Evolutionary conservation across 1,140 invertebrate genomes (phyloP), one percentile per base, ranked within the genome.

Genomic region (Drosophila serrata): DNA sequence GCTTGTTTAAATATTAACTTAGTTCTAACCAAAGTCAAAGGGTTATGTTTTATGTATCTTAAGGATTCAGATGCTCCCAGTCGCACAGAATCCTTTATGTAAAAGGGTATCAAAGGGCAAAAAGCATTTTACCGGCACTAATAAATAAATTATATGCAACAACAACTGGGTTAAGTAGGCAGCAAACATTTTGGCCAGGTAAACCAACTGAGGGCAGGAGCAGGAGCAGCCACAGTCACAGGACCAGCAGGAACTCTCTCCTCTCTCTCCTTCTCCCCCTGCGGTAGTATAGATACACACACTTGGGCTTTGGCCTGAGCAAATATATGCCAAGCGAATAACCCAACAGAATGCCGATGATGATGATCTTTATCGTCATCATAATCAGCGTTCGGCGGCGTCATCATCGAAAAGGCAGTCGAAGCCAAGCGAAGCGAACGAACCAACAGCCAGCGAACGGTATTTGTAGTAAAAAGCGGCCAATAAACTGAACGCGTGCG

Each of bases 391-490:
- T 57, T 17, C 61, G 61, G 13, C 61, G 39, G 61, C 61, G 46
- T 65, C 63, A 65, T 56, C 76, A 80, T 63, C 70, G 45, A 78
- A 64, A 61, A 74, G 67, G 56, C 72, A 68, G 73, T 76, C 74
- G 62, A 77, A 68, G 63, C 48, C 53, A 88, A 65, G 82, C 79
- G 60, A 53, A 64, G 73, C 73, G 73, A 75, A 29, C 63, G 57
- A 67, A 31, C 63, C 33, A 24, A 4, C 24, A 43, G 19, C 53
- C 37, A 59, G 68, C 73, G 74, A 91, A 91, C 90, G 90, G 90
- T 91, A 91, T 91, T 91, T 79, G 90, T 91, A 90, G 90, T 91
- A 91, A 90, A 91, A 91, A 85, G 85, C 90, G 90, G 90, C 90
- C 90, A 91, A 91, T 91, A 91, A 91, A 91, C 90, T 91, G 77